Percentiles rank a stretch among this genome's conserved stretches.
These are phyloP conservation scores for Origma solitaria DNA, from an alignment of 2,113 vertebrate species.

Conservation along the genomic window DNA sequence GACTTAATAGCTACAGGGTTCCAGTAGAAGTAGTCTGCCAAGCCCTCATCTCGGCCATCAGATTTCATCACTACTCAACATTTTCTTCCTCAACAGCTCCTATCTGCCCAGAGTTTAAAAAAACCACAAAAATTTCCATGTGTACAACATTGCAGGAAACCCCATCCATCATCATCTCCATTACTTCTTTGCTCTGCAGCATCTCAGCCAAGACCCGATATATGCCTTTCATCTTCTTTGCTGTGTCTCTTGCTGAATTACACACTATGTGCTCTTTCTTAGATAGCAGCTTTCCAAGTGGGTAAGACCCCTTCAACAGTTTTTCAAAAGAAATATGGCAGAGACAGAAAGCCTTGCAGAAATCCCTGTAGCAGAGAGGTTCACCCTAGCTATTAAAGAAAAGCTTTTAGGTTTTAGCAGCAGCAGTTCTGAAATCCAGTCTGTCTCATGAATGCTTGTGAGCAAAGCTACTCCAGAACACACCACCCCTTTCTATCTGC, in stretches of 20 bases:
- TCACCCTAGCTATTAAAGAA: neutral
- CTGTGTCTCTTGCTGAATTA: neutral
- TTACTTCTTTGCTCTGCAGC: neutral
- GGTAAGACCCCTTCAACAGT: neutral
- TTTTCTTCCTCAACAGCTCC: neutral
- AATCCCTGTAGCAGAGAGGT: neutral
- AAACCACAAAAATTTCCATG: accelerated
- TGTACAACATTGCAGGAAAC: neutral
- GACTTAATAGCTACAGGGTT: neutral
- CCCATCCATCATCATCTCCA: neutral
- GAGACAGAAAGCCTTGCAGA: neutral
- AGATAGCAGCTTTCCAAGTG: neutral
- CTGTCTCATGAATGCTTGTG: neutral
- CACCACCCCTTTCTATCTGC: neutral
- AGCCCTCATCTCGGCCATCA: neutral
- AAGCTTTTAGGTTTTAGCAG: neutral
- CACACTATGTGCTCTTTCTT: neutral
- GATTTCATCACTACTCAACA: neutral
- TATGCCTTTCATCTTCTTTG: neutral
- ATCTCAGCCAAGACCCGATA: neutral
- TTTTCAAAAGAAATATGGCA: neutral
- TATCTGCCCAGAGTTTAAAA: neutral
- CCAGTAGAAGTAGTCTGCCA: neutral
- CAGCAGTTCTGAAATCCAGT: neutral
- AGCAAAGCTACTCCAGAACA: neutral